Evolutionary conservation across 1,140 invertebrate genomes (phyloP).

Genomic region (Lasaia peninsularis): DNA sequence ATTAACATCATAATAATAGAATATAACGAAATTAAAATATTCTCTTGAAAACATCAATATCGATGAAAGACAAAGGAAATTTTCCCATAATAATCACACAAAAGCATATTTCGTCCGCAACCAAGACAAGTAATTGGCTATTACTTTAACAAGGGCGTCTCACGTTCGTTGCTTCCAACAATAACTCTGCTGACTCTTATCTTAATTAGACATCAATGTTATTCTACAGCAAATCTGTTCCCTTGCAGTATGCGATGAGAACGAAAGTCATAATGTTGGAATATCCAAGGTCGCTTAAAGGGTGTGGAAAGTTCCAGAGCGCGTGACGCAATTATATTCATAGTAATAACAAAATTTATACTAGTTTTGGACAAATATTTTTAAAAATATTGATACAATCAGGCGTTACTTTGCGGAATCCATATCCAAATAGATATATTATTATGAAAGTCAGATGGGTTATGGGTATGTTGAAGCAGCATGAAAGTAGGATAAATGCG

Average conservation of each 20-base stretch:
- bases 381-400: no score
- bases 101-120: slow-evolving; percentile 1
- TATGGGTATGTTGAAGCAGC: no score
- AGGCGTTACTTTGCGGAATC: no score
- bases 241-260: not conserved
- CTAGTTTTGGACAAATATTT: no score
- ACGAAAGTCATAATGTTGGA: no score
- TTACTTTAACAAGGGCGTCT: slow-evolving; percentile 15
- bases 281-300: not conserved
- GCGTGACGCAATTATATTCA: no score
- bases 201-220: slow-evolving; percentile 41
- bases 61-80: not conserved
- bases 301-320: no score
- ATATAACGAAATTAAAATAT: not conserved
- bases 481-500: no score
- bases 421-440: no score
- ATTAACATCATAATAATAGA: no score
- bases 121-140: slow-evolving; percentile 17
- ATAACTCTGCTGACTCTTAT: slow-evolving; percentile 27
- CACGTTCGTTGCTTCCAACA: slow-evolving; percentile 14
- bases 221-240: not conserved
- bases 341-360: no score
- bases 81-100: slow-evolving; percentile 11
- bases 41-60: not conserved
- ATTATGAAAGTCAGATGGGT: no score